phyloP scores from a whole-genome alignment of 2,797 vertebrate species.

The Ispidina picta region DNA sequence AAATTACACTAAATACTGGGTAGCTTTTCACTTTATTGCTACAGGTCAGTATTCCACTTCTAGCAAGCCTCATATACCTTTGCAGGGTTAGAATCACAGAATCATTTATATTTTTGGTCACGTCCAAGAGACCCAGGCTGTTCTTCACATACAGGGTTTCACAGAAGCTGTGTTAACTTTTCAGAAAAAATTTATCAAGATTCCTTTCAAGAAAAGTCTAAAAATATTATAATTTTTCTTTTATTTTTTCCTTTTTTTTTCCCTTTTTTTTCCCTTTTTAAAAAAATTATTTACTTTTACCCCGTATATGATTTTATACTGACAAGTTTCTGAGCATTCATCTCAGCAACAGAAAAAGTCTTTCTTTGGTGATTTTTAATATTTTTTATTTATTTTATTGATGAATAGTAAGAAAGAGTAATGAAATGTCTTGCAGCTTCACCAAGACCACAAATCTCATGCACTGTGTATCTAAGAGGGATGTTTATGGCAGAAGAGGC shows the following conservation, averaged over 20 bases:
- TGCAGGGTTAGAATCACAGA: background rate
- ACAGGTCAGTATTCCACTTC: background rate
- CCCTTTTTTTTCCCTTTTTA: too few relatives aligned
- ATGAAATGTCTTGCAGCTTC: background rate
- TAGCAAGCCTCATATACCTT: background rate
- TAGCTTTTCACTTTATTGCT: background rate
- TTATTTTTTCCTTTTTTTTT: background rate
- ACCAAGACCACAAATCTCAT: background rate
- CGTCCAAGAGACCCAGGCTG: rapidly evolving
- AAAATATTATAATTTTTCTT: background rate
- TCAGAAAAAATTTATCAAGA: background rate
- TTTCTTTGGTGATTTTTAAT: background rate
- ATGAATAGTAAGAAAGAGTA: background rate
- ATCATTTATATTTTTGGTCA: background rate
- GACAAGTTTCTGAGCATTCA: background rate
- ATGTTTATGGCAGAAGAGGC: background rate
- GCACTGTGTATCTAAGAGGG: background rate
- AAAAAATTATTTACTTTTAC: background rate
- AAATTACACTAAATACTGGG: background rate
- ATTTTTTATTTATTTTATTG: background rate
- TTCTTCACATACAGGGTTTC: background rate
- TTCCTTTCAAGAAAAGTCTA: background rate
- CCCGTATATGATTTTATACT: background rate
- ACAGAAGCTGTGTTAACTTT: background rate
- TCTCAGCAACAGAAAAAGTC: background rate